Base-by-base conservation (phyloP, 2,797 vertebrate genomes). In the Hirundo rustica region DNA sequence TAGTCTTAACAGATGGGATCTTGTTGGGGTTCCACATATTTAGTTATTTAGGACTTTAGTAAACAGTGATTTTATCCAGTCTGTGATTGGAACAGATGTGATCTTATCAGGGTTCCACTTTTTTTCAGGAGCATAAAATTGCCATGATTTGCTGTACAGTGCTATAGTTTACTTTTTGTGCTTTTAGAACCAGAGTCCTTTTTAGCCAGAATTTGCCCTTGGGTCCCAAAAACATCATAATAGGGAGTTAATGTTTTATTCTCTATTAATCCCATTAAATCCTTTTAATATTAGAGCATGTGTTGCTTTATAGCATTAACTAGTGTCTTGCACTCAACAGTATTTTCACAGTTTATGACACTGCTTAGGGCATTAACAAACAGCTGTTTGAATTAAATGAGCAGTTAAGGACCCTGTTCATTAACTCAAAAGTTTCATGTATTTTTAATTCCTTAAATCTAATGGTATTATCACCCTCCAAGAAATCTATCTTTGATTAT, bases 331-430 rank as follows among this genome's bases (percentile, higher is more conserved):
- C 98, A 98, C 98, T 98, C 98, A 98, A 98, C 98, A 98, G 98
- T 98, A 98, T 98, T 98, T 98, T 98, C 98, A 98, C 98, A 98
- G 98, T 98, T 98, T 98, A 98, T 98, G 98, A 98, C 98, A 98
- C 98, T 98, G 98, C 98, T 98, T 98, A 98, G 97, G 98, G 98
- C 98, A 98, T 98, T 98, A 98, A 98, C 98, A 98, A 98, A 98
- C 98, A 98, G 98, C 98, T 98, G 98, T 98, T 98, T 98, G 98
- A 98, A 98, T 98, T 98, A 98, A 98, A 98, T 98, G 98, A 98
- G 97, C 98, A 98, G 98, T 98, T 98, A 98, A 98, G 98, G 98
- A 98, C 98, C 98, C 98, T 98, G 97, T 98, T 98, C 98, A 98
- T 98, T 98, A 98, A 98, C 98, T 98, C 98, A 98, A 98, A 98